Base-by-base conservation (phyloP, 2,797 vertebrate genomes). In the Anomalospiza imberbis region DNA sequence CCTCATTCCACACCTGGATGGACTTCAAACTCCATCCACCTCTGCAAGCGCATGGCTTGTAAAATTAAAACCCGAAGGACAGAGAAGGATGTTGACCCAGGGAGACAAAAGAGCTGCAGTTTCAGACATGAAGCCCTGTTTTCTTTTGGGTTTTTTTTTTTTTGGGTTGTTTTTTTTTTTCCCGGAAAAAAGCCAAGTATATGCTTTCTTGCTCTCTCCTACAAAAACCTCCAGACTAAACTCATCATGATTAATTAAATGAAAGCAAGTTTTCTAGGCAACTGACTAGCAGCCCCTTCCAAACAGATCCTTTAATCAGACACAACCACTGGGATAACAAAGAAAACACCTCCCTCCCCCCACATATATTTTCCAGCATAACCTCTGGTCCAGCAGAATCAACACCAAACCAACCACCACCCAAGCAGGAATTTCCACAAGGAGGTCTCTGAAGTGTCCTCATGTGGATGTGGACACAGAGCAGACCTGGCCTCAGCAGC, bases 51-150 rank as follows among this genome's bases (percentile, higher is more conserved):
- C 76, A 78, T 1, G 73, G 96, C 89, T 96, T 85, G 94, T 96
- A 96, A 94, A 96, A 96, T 73, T 81, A 94, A 97, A 96, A 95
- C 88, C 94, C 48, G 16, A 94, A 94, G 92, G 94, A 95, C 85
- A 88, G 78, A 90, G 89, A 34, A 86, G 94, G 95, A 91, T 93
- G 84, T 96, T 7, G 80, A 95, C 90, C 92, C 60, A 65, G 73
- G 91, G 84, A 96, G 95, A 96, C 96, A 96, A 95, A 96, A 87
- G 95, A 94, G 80, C 89, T 96, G 96, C 96, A 96, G 94, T 85
- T 96, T 76, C 94, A 95, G 94, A 70, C 95, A 78, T 36, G 90
- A 91, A 94, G 51, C 55, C 47, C 40, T 73, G 66, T 8, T 55
- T 58, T 66, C n/a, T 81, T 82, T 47, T 13, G 4, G 17, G n/a